Evolutionary conservation across 2,797 vertebrate genomes (phyloP), one percentile per base, ranked within the genome.

Genomic region (Xenopus petersii): DNA sequence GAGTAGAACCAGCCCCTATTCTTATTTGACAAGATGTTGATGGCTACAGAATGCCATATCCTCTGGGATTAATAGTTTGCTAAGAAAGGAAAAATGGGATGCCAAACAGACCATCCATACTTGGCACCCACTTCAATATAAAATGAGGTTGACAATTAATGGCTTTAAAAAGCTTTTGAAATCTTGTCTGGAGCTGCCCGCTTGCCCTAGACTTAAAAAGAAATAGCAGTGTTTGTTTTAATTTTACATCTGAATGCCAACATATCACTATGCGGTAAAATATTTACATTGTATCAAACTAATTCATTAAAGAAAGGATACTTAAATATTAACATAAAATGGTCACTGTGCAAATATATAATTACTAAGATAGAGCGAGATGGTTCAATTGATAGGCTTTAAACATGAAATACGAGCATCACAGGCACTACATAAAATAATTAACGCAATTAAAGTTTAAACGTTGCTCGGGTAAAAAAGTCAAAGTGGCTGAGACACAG

Each of bases 21-120:
- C 71, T 69, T 69, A 73, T 78, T 74, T 78, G 76, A 78, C 76
- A 78, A 78, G 71, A 78, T 78, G 76, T 78, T 78, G 71, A 78
- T 71, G 73, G 76, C 51, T 78, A 54, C 66, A 78, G 76, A 78
- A 78, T 78, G 76, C 76, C 76, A 73, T 65, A 58, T 78, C 66
- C 76, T 48, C 30, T 73, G 71, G 76, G 76, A 78, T 70, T 78
- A 73, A 78, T 78, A 73, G 76, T 71, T 73, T 78, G 73, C 76
- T 74, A 73, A 60, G 42, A 73, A 54, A 70, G 36, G 71, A 73
- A 74, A 75, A 78, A 78, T 65, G 62, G 71, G 21, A 64, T 73
- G 76, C 76, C 75, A 78, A 78, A 73, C 75, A 73, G 69, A 59
- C 67, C 66, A 58, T 73, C 75, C 60, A 77, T 68, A 73, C 54